A percentile compares a stretch with the other conserved stretches of the same genome.
These are phyloP conservation scores for Danaus chrysippus DNA, from an alignment of 2,888 invertebrate species.

Conservation along the genomic window DNA sequence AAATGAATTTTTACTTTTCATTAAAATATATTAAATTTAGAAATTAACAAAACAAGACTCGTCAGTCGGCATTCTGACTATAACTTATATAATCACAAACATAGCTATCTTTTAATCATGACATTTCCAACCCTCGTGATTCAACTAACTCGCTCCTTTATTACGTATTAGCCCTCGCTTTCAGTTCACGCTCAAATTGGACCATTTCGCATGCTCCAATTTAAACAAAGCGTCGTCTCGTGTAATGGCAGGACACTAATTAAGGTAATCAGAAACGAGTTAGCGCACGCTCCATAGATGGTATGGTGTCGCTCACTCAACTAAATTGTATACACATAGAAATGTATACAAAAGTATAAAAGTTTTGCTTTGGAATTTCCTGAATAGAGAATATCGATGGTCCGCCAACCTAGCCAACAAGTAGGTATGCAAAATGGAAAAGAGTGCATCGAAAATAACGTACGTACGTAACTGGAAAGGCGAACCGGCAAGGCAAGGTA, in stretches of 20 bases:
- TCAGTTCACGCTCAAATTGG: constrained; percentile 67
- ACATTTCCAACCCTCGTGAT: constrained; percentile 64
- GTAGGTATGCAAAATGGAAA: constrained; percentile 45
- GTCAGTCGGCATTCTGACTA: constrained; percentile 43
- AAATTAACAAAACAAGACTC: constrained; percentile 12
- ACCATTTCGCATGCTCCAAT: constrained; percentile 64
- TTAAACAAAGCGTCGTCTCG: constrained; percentile 62
- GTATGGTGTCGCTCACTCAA: not conserved
- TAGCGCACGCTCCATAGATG: constrained; percentile 41
- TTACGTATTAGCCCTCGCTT: constrained; percentile 69
- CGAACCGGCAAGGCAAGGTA: constrained; percentile 51
- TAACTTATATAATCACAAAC: constrained; percentile 55
- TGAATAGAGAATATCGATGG: constrained; percentile 35
- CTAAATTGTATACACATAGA: constrained; percentile 2
- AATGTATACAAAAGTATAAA: constrained; percentile 10
- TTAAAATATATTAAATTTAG: not conserved
- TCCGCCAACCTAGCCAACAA: constrained; percentile 41
- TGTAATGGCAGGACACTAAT: constrained; percentile 67
- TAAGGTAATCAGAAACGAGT: constrained; percentile 69
- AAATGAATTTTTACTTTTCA: not conserved
- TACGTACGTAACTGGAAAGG: constrained; percentile 48
- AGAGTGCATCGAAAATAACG: constrained; percentile 44
- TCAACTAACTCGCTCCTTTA: constrained; percentile 66
- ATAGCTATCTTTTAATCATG: constrained; percentile 45
- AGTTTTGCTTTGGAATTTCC: constrained; percentile 27